Base-by-base conservation (phyloP, 2,797 vertebrate species). In the Periparus ater region DNA sequence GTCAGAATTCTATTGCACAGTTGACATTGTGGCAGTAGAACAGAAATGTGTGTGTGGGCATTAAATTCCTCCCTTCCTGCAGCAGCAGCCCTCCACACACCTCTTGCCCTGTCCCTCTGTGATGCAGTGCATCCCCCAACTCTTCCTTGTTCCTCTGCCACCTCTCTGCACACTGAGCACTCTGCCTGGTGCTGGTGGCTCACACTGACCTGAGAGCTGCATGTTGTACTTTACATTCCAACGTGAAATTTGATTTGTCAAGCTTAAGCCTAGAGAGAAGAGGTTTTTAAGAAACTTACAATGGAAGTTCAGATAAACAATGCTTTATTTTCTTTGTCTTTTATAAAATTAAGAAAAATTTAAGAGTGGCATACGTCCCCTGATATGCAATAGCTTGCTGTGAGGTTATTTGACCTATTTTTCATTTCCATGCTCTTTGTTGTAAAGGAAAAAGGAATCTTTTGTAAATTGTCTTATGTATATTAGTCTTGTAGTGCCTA, bases 31-130 rank as follows among this genome's bases (percentile, higher is more conserved):
- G 57, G n/a, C 71, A 66, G 19, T 73, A 66, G 38, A 92, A 30
- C 5, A 29, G 40, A 57, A 58, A 2, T 26, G 11, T 32, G 16
- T 19, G 19, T 19, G 17, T 53, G 40, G 34, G 17, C 26, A 6
- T 30, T 15, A 40, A 82, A 85, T 85, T 73, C 44, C 23, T 32
- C 26, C 0, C 12, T 60, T 73, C 9, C 13, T 40, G 23, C 21
- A 22, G 55, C 21, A 65, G 0, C 13, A 38, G n/a, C 26, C 13
- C 38, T 79, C 5, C 34, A 12, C 14, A 8, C 18, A 13, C 65
- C 40, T 63, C 22, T 53, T 38, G 5, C 9, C n/a, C 11, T 2
- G 3, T 22, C 8, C 15, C 15, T 63, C 9, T 1, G 0, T 23
- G 36, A 4, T 81, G 12, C 18, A 17, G 29, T 21, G 11, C 44